Conservation (phyloP, 2,797 vertebrate species). For the Lutjanus campechanus region DNA sequence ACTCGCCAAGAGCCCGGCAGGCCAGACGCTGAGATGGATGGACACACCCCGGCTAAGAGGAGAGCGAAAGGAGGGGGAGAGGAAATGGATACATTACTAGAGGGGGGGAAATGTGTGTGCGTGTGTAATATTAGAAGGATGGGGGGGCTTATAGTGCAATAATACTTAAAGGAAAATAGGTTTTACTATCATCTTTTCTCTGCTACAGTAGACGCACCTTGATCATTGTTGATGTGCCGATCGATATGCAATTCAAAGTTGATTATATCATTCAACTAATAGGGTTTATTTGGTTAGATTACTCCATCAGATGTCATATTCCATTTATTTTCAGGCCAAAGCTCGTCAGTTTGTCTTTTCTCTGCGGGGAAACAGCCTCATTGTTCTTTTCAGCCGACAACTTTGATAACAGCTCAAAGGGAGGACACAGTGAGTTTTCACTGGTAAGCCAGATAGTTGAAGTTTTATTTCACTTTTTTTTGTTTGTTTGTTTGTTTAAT, state of each 20-base stretch:
- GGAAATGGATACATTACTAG: constrained; percentile 80
- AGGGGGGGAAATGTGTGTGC: constrained; percentile 57
- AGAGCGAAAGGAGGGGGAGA: constrained; percentile 15
- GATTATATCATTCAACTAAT: constrained; percentile 49
- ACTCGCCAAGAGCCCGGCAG: constrained; percentile 37
- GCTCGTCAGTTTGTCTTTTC: constrained; percentile 29
- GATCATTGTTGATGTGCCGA: constrained; percentile 46
- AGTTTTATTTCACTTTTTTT: no score
- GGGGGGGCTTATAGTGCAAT: constrained; percentile 50
- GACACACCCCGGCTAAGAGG: constrained; percentile 68
- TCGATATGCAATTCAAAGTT: constrained; percentile 61
- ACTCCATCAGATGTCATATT: constrained; percentile 41
- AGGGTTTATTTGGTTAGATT: constrained; percentile 44
- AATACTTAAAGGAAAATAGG: constrained; percentile 61
- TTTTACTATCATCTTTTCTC: constrained; percentile 56
- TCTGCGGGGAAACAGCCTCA: constrained; percentile 19
- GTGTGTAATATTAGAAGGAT: constrained; percentile 72
- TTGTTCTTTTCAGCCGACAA: constrained; percentile 29
- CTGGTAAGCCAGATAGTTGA: background rate
- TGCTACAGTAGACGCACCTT: constrained; percentile 44
- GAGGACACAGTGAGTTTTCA: background rate
- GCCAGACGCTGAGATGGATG: constrained; percentile 66
- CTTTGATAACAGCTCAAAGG: constrained; percentile 11
- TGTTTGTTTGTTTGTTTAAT: background rate
- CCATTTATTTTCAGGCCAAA: constrained; percentile 30